Conservation (phyloP, 2,113 vertebrate genomes). For the Bostrychus sinensis region DNA sequence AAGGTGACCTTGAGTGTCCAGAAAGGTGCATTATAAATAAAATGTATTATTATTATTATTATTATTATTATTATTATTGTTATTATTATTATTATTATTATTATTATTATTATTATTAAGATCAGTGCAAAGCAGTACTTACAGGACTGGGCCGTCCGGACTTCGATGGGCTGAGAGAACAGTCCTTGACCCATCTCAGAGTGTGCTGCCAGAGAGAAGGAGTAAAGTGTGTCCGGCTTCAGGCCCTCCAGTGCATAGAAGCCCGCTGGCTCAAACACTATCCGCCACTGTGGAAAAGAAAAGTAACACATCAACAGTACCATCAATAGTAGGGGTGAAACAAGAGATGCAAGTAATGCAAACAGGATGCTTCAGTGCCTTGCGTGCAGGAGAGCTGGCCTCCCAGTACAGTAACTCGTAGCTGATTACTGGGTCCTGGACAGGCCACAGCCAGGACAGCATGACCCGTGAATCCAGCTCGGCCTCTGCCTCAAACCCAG, state of each 20-base stretch:
- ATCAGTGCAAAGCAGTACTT: slow-evolving; percentile 74
- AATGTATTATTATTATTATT: too few species aligned
- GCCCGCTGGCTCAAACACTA: slow-evolving; percentile 86
- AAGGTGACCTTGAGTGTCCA: too few species aligned
- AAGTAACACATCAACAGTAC: too few species aligned
- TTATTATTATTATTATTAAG: too few species aligned
- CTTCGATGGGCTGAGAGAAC: slow-evolving; percentile 85
- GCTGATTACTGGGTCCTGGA: slow-evolving; percentile 87
- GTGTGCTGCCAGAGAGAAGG: slow-evolving; percentile 89
- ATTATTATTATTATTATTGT: too few species aligned
- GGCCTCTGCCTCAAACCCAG: slow-evolving; percentile 90
- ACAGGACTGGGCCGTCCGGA: slow-evolving; percentile 92
- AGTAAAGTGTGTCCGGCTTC: slow-evolving; percentile 91
- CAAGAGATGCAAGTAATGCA: neutral
- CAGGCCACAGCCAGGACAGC: slow-evolving; percentile 90
- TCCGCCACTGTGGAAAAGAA: slow-evolving; percentile 79
- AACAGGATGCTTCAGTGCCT: slow-evolving; percentile 76
- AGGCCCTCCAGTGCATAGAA: slow-evolving; percentile 88
- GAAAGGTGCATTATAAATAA: too few species aligned
- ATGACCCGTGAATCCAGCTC: slow-evolving; percentile 92
- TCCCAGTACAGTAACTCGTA: slow-evolving; percentile 95
- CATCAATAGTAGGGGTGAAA: too few species aligned
- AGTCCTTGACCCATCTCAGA: slow-evolving; percentile 91
- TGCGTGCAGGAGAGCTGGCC: slow-evolving; percentile 77
- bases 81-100: too few species aligned